Percentiles rank a stretch among this genome's conserved stretches.
Conservation (phyloP, 2,113 vertebrate species). For the Centropus bengalensis region DNA sequence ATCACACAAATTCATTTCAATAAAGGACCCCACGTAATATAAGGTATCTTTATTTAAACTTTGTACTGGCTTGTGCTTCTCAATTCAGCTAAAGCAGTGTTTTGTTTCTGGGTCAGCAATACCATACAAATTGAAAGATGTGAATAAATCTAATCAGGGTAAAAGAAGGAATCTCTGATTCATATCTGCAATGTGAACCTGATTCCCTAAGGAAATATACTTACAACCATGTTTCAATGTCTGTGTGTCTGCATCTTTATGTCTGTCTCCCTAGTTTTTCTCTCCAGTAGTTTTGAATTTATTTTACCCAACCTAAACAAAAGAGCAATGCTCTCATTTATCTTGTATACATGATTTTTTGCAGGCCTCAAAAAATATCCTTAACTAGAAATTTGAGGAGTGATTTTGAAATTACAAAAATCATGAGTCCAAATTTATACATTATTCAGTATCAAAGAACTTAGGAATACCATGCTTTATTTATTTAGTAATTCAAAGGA, state of each 20-base stretch:
- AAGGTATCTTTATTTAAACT: neutral
- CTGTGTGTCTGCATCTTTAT: neutral
- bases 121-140: neutral
- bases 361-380: neutral
- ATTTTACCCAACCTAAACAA: neutral
- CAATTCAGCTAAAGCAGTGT: neutral
- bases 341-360: neutral
- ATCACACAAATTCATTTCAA: neutral
- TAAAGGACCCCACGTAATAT: neutral
- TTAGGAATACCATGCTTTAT: neutral
- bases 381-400: neutral
- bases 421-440: neutral
- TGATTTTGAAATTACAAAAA: neutral
- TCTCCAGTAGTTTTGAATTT: neutral
- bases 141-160: neutral
- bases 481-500: neutral
- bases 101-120: neutral
- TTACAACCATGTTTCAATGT: neutral
- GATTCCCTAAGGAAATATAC: neutral
- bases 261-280: neutral
- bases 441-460: neutral
- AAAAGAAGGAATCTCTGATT: neutral
- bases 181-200: neutral
- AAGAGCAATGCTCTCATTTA: rapidly evolving
- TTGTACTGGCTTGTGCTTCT: neutral